Evolutionary conservation across 2,797 vertebrate genomes (phyloP), one percentile per base, ranked within the genome.

Genomic region (Molossus alvarezi): DNA sequence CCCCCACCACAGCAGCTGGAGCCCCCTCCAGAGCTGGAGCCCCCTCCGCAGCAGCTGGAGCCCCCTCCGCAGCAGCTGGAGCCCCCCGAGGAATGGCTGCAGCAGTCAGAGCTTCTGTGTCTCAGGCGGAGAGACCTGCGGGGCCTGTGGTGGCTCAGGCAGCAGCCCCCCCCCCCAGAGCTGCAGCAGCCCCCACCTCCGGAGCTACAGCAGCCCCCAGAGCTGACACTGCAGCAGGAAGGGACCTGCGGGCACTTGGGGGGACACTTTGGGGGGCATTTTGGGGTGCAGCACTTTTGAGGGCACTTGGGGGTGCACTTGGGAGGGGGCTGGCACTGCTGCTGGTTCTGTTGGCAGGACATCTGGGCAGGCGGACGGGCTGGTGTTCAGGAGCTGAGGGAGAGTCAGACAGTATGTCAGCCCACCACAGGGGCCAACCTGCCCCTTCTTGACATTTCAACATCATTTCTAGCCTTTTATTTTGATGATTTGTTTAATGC

Each of bases 291-390:
- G 18, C 53, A 80, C 23, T 81, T 81, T 45, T 41, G 72, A 10
- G 29, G 37, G 12, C 95, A 94, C 65, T 91, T 93, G 5, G 83
- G 83, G 4, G 76, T 0, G 0, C 92, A 94, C 62, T 96, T 95
- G 90, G 93, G 95, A 48, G 90, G 90, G 29, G 90, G 29, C 57
- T 91, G 91, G 82, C 96, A 95, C 67, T 96, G 93, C 67, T 96
- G 93, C 73, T 93, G 79, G 62, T 29, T 88, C 91, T 96, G 94
- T 75, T 95, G 86, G 86, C 86, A 96, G 90, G 96, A 95, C 93
- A 96, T 95, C 14, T 57, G 51, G 51, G 33, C 6, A 2, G 11
- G 2, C 0, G 0, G 64, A 15, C 8, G 1, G 29, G 29, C 3
- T 5, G 64, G 77, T 0, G 12, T 1, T 86, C 73, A 76, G 83